phyloP scores from a whole-genome alignment of 2,797 vertebrate genomes.

The Cephalopachus bancanus region DNA sequence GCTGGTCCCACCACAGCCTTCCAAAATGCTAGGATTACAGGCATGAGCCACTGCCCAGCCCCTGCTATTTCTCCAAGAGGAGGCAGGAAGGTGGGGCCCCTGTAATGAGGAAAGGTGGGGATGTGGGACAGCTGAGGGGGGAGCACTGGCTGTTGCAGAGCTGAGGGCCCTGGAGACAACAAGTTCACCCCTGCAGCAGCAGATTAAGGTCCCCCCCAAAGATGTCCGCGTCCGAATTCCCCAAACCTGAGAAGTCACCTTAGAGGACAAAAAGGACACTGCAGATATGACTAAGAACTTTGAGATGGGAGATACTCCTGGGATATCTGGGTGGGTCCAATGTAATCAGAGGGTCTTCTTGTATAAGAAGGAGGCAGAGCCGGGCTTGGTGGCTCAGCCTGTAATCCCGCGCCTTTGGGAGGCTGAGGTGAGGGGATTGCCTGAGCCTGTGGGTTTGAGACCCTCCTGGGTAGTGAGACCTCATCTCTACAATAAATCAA shows the following conservation, averaged over 20 bases:
- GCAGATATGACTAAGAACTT: background rate
- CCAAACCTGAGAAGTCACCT: background rate
- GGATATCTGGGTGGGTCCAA: background rate
- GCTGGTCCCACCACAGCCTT: no score
- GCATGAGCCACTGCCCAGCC: no score
- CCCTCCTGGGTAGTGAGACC: no score
- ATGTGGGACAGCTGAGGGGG: background rate
- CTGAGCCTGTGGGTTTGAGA: no score
- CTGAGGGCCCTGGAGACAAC: background rate
- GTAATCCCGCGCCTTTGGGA: no score
- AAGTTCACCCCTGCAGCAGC: background rate
- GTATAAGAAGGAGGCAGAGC: background rate
- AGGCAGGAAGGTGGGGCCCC: background rate
- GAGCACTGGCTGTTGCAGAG: fast-evolving
- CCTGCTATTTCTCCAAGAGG: background rate
- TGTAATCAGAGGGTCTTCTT: background rate
- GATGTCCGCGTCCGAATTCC: background rate
- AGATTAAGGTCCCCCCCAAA: background rate
- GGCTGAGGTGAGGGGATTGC: no score
- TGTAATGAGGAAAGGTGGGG: background rate
- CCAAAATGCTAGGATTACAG: no score
- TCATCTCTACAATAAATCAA: no score
- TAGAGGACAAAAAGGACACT: background rate
- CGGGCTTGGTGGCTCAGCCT: no score
- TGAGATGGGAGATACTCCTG: background rate